Conservation (phyloP, 1,140 invertebrate species). For the Nasonia vitripennis region DNA sequence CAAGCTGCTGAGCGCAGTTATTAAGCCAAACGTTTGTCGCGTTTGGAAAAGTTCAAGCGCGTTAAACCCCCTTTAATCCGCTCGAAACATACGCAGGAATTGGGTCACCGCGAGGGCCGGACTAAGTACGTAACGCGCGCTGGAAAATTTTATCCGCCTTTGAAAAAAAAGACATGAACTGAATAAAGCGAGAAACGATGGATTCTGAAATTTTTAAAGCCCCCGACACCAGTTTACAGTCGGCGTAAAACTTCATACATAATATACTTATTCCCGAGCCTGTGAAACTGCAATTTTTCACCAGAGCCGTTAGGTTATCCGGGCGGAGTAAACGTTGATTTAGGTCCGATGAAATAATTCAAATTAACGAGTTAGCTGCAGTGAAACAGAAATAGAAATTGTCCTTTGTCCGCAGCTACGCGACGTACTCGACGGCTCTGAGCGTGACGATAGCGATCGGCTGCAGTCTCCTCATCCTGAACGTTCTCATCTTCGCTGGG, state of each 20-base stretch:
- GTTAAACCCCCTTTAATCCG: too few species aligned
- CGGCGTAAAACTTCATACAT: neutral
- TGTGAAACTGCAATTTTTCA: neutral
- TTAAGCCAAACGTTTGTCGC: too few species aligned
- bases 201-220: conserved; percentile 36
- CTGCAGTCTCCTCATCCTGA: conserved; percentile 88
- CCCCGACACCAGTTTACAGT: neutral
- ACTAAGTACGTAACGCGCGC: too few species aligned
- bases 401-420: conserved; percentile 72
- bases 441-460: conserved; percentile 93
- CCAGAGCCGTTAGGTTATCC: neutral
- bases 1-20: too few species aligned
- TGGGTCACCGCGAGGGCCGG: too few species aligned
- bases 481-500: conserved; percentile 90
- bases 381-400: too few species aligned
- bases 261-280: neutral
- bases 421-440: conserved; percentile 87
- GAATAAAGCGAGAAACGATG: conserved; percentile 20
- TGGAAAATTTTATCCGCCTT: neutral
- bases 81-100: too few species aligned
- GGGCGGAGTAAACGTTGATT: conserved; percentile 2
- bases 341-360: neutral
- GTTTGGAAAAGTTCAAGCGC: too few species aligned
- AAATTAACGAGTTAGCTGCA: neutral
- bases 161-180: neutral